A percentile compares a stretch with the other conserved stretches of the same genome.
Conservation (phyloP, 2,888 invertebrate species). For the Conus canariensis region DNA sequence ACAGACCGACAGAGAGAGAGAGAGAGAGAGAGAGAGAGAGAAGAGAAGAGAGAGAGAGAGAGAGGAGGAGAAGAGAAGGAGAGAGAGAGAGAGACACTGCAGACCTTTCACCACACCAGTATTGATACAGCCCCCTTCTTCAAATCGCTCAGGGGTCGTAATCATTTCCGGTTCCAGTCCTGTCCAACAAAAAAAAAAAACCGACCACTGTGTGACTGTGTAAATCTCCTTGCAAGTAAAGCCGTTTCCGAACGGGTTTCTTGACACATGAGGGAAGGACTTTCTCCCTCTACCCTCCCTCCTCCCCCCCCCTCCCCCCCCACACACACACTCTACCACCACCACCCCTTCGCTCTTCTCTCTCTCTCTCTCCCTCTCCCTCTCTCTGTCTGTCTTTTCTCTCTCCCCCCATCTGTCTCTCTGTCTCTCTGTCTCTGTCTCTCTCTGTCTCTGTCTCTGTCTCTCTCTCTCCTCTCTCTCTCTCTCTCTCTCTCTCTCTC, state of each 20-base stretch:
- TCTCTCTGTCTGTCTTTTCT: not conserved
- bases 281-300: not conserved
- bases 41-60: too few relatives aligned
- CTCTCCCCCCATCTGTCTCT: not conserved
- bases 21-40: too few relatives aligned
- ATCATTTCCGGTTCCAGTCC: slow-evolving; percentile 3
- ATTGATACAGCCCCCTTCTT: not conserved
- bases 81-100: too few relatives aligned
- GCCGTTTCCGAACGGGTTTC: not conserved
- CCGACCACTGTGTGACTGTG: not conserved
- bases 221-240: slow-evolving; percentile 9
- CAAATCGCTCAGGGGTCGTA: not conserved
- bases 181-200: too few relatives aligned
- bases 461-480: not conserved
- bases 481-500: not conserved
- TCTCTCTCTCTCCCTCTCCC: not conserved
- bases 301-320: not conserved
- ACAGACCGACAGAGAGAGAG: too few relatives aligned
- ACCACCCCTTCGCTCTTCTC: not conserved
- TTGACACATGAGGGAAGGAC: too few relatives aligned
- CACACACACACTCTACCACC: too few relatives aligned
- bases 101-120: not conserved
- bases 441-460: not conserved
- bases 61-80: not conserved
- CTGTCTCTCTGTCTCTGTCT: not conserved